Evolutionary conservation across 2,888 invertebrate species (phyloP).

Genomic region (Campoletis raptor): DNA sequence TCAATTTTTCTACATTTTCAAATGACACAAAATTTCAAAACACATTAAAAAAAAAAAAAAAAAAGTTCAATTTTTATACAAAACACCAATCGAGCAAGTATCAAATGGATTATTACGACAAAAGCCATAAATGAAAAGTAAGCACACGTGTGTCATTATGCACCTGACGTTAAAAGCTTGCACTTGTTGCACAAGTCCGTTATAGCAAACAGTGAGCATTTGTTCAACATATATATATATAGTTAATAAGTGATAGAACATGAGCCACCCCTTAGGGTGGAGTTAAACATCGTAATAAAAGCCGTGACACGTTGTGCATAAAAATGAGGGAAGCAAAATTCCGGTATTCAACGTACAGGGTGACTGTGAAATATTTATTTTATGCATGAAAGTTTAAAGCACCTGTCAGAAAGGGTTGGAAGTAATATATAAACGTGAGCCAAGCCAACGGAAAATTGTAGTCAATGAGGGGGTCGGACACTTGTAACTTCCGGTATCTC

Average conservation of each 20-base stretch:
- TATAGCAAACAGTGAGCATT: conserved; percentile 20
- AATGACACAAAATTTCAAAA: neutral
- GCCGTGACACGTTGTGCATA: conserved; percentile 70
- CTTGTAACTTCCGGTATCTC: conserved; percentile 63
- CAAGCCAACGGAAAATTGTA: conserved; percentile 57
- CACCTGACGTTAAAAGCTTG: conserved; percentile 77
- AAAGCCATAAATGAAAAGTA: neutral
- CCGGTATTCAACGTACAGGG: conserved; percentile 52
- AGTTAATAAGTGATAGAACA: conserved; percentile 62
- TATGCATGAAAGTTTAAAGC: conserved; percentile 40
- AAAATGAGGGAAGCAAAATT: conserved; percentile 46
- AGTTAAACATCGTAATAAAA: conserved; percentile 66
- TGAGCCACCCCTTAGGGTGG: conserved; percentile 74
- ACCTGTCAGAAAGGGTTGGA: conserved; percentile 68
- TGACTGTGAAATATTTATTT: neutral
- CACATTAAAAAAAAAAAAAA: neutral
- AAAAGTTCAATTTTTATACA: neutral
- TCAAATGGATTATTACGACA: neutral
- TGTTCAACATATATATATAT: conserved; percentile 1
- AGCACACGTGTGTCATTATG: conserved; percentile 17
- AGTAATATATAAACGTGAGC: neutral
- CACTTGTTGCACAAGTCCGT: conserved; percentile 77
- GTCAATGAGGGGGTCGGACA: conserved; percentile 62
- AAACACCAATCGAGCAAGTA: neutral
- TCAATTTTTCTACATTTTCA: neutral